Conservation (phyloP, 2,888 invertebrate genomes). For the Caenorhabditis japonica region DNA sequence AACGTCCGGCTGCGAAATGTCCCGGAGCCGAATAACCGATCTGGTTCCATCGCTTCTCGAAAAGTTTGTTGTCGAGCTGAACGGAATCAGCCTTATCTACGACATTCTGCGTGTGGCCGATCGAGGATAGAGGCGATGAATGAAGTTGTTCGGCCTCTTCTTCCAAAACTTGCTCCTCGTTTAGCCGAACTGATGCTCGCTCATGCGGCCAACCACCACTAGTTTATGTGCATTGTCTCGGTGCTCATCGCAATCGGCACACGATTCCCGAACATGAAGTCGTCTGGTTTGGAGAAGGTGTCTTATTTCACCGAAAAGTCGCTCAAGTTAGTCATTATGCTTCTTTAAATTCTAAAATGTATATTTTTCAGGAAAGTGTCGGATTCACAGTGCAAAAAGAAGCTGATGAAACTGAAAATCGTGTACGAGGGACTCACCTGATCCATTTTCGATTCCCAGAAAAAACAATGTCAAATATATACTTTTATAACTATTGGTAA, state of each 20-base stretch:
- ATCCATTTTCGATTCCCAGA: not conserved
- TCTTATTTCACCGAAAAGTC: not conserved
- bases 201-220: not conserved
- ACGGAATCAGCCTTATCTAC: constrained; percentile 20
- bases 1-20: too few relatives aligned
- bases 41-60: constrained; percentile 25
- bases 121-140: constrained; percentile 15
- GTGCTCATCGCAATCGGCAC: constrained; percentile 15
- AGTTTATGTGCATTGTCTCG: constrained; percentile 10
- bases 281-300: not conserved
- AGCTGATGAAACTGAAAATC: constrained; percentile 1
- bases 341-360: not conserved
- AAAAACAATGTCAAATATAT: not conserved
- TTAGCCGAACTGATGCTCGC: constrained; percentile 14
- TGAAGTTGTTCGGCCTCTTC: constrained; percentile 3
- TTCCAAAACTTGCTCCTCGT: constrained; percentile 18
- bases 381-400: constrained; percentile 4
- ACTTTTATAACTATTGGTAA: too few relatives aligned
- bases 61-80: constrained; percentile 27
- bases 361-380: constrained; percentile 8
- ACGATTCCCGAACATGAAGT: constrained; percentile 14
- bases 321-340: constrained; percentile 1
- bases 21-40: constrained; percentile 18
- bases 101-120: constrained; percentile 35
- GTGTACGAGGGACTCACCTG: constrained; percentile 8